A percentile compares a stretch with the other conserved stretches of the same genome.
phyloP scores from a whole-genome alignment of 1,140 invertebrate species.

The Drosophila miranda region DNA sequence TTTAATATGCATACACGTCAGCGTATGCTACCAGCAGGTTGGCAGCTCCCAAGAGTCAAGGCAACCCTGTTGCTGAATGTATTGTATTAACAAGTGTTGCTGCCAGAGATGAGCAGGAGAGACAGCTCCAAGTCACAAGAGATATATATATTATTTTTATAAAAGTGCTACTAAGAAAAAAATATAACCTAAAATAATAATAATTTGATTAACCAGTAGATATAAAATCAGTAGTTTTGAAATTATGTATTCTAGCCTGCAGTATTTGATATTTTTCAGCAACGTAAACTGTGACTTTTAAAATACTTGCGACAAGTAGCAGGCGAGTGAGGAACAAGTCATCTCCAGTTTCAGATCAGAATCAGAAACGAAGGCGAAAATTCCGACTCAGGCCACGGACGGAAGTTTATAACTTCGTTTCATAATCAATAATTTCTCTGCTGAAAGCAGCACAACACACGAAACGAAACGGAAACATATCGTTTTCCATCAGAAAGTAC shows the following conservation, averaged over 20 bases:
- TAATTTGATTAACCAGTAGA: too few species aligned
- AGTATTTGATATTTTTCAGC: too few species aligned
- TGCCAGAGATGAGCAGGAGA: conserved; percentile 20
- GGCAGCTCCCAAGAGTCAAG: conserved; percentile 46
- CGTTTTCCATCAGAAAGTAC: conserved; percentile 20
- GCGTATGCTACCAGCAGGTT: conserved; percentile 30
- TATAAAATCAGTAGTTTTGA: neutral
- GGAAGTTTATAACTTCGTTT: conserved; percentile 63
- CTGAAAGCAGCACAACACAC: conserved; percentile 20
- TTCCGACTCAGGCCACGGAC: conserved; percentile 28
- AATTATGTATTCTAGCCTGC: too few species aligned
- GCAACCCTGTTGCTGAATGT: conserved; percentile 50
- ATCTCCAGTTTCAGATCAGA: conserved; percentile 27
- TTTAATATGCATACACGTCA: conserved; percentile 52
- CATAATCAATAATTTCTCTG: conserved; percentile 66
- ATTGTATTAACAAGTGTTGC: conserved; percentile 53
- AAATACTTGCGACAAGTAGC: conserved; percentile 17
- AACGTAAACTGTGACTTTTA: conserved; percentile 9
- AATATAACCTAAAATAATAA: too few species aligned
- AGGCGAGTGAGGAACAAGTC: conserved; percentile 5
- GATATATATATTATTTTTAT: too few species aligned
- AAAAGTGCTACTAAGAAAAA: too few species aligned
- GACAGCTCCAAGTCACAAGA: too few species aligned
- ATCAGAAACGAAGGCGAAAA: conserved; percentile 16
- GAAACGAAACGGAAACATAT: conserved; percentile 37